These are phyloP conservation scores for Lepetodrilus schrolli DNA, from an alignment of 2,888 invertebrate genomes.

Conservation along the genomic window DNA sequence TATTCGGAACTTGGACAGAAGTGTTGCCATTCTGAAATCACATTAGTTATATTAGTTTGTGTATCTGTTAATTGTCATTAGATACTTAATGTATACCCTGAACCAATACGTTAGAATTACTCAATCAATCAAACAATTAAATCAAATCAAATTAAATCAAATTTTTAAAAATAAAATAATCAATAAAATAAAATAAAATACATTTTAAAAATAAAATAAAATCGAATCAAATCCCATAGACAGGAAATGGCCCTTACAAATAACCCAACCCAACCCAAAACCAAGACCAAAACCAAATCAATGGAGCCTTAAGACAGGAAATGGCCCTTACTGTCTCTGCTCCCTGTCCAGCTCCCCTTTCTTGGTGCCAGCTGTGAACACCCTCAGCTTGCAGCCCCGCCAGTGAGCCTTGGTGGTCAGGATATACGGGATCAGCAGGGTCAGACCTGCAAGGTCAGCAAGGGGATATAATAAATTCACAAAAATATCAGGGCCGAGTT, in stretches of 20 bases:
- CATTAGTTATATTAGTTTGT: neutral
- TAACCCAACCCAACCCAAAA: too few relatives aligned
- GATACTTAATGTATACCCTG: too few relatives aligned
- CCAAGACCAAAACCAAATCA: too few relatives aligned
- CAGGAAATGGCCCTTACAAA: too few relatives aligned
- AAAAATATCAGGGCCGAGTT: too few relatives aligned
- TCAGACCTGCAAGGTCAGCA: conserved; percentile 79
- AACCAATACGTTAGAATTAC: neutral
- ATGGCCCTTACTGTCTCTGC: conserved; percentile 86
- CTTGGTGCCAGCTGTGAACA: conserved; percentile 81
- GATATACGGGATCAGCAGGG: conserved; percentile 89
- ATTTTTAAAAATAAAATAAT: too few relatives aligned
- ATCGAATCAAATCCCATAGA: too few relatives aligned
- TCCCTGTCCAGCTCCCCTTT: conserved; percentile 91
- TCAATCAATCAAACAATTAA: neutral
- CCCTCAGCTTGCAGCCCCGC: conserved; percentile 77
- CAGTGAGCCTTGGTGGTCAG: conserved; percentile 86
- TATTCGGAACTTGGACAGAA: conserved; percentile 96
- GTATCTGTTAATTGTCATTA: too few relatives aligned
- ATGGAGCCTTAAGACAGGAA: too few relatives aligned
- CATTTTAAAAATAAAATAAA: too few relatives aligned
- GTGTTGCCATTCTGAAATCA: conserved; percentile 90
- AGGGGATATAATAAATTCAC: too few relatives aligned
- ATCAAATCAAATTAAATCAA: neutral
- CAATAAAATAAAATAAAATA: too few relatives aligned